These are phyloP conservation scores for Hymenochirus boettgeri DNA, from an alignment of 2,113 vertebrate species.

Conservation along the genomic window DNA sequence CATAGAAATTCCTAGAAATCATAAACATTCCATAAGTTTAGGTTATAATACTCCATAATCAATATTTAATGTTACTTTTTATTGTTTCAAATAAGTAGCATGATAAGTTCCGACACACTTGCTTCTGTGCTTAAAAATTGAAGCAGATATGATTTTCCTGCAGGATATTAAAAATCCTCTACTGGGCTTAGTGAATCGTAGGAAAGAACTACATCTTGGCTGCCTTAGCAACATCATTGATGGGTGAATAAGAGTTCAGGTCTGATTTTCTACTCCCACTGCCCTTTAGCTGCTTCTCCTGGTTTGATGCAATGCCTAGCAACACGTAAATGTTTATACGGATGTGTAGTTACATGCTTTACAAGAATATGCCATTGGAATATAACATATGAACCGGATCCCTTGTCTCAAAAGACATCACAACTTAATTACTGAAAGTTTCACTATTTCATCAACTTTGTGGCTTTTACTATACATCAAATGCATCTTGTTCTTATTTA, in stretches of 20 bases:
- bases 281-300: slow-evolving; percentile 19
- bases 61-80: too few relatives aligned
- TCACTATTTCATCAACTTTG: too few relatives aligned
- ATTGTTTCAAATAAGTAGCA: too few relatives aligned
- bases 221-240: background rate
- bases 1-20: too few relatives aligned
- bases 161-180: background rate
- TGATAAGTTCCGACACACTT: too few relatives aligned
- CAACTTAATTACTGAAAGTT: too few relatives aligned
- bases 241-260: slow-evolving; percentile 22
- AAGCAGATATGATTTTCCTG: slow-evolving; percentile 9
- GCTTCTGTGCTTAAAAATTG: slow-evolving; percentile 10
- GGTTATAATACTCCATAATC: too few relatives aligned
- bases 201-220: slow-evolving; percentile 10
- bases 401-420: background rate
- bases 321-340: background rate
- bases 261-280: background rate
- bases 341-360: background rate
- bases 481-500: too few relatives aligned
- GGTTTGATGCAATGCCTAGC: background rate
- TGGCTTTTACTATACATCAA: too few relatives aligned
- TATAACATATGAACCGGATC: background rate
- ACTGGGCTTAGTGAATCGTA: background rate
- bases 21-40: too few relatives aligned
- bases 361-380: background rate